Base-by-base conservation (phyloP, 2,113 vertebrate species). In the Pantherophis guttatus region DNA sequence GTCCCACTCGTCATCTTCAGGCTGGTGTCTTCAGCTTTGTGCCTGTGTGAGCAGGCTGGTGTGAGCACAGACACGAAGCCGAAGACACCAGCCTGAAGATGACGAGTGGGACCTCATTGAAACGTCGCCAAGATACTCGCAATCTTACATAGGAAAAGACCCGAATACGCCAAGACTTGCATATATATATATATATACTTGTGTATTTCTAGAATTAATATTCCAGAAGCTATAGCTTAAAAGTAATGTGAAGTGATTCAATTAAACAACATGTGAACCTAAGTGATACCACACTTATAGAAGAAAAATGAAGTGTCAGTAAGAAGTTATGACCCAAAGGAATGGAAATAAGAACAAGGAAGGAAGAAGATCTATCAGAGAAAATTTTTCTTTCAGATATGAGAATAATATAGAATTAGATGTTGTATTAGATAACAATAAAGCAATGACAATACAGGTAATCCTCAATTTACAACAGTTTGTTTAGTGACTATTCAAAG, bases 171-270 rank as follows among this genome's bases (percentile, higher is more conserved):
- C 44, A 44, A 44, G 44, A 44, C 44, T 3, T 44, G 44, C 44
- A 50, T 50, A 7, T 50, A 50, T 50, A 2, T 50, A 2, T 12
- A 89, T 54, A 88, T 33, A 62, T 44, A 52, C 65, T 90, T 89
- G 54, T 89, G n/a, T 89, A 90, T 90, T 59, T 86, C 65, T 59
- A 29, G 19, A 90, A 90, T 86, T 75, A 93, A 54, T 93, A 90
- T 86, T 90, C 87, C 19, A 29, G 17, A 26, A 57, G 24, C 29
- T 86, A 2, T 57, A 59, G 48, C 3, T 93, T 50, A 23, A 54
- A 8, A 48, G 33, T 59, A 86, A 75, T 86, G 29, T 48, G 52
- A 85, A 90, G 54, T 90, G 92, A 70, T 52, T 58, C 59, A 58
- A 52, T 90, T 93, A 90, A 8, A n/a, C 11, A 85, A 29, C 6